Percentiles rank a stretch among this genome's conserved stretches.
Evolutionary conservation across 2,797 vertebrate species (phyloP).

Genomic region (Spinus pinus): DNA sequence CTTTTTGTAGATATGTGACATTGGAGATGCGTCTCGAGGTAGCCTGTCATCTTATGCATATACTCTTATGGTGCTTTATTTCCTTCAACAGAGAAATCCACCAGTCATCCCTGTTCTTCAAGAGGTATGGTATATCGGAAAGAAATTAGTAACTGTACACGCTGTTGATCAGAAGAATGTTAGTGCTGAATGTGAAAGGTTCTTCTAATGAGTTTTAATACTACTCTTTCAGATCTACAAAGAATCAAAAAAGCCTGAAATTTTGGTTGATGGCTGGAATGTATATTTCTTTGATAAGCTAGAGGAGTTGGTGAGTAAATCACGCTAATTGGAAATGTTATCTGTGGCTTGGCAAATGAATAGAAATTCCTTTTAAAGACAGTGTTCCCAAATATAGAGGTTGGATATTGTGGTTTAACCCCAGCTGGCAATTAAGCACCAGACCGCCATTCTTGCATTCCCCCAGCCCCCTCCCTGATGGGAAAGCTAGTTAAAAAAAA

Average conservation of each 20-base stretch:
- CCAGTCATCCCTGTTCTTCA: conserved; percentile 94
- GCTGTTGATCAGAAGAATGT: background rate
- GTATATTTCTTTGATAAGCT: conserved; percentile 91
- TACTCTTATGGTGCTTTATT: conserved; percentile 96
- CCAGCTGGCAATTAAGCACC: background rate
- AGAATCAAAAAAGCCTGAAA: conserved; percentile 85
- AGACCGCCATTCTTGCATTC: background rate
- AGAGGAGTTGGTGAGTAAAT: conserved; percentile 83
- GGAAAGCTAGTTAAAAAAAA: background rate
- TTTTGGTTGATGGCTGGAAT: conserved; percentile 92
- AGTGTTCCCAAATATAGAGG: background rate
- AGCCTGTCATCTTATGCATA: conserved; percentile 96
- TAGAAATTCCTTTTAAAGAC: background rate
- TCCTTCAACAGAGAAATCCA: conserved; percentile 90
- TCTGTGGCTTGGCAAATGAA: background rate
- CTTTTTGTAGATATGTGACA: conserved; percentile 87
- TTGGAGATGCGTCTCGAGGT: conserved; percentile 94
- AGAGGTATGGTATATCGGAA: conserved; percentile 79
- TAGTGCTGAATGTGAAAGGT: background rate
- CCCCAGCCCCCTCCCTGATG: fast-evolving
- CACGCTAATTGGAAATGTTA: background rate
- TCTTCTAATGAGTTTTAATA: conserved; percentile 50
- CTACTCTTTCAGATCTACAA: conserved; percentile 84
- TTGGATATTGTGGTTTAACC: background rate
- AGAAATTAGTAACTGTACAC: background rate